phyloP scores from a whole-genome alignment of 1,140 invertebrate species.

The Lordiphosa clarofinis region DNA sequence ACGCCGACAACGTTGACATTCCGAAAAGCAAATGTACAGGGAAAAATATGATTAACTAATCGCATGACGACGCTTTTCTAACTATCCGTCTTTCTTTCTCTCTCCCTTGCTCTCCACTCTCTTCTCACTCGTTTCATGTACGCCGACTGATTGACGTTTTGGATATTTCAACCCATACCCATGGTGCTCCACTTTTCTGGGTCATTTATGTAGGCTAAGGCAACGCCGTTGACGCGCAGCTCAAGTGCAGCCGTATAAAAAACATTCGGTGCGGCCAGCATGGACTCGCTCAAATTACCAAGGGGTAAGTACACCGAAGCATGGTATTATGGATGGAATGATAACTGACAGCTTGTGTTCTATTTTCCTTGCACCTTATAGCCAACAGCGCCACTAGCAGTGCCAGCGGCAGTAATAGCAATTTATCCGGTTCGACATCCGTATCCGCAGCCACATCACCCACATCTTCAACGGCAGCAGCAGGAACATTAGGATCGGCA shows the following conservation, averaged over 20 bases:
- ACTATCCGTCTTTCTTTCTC: constrained; percentile 14
- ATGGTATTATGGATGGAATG: neutral
- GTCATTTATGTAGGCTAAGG: constrained; percentile 55
- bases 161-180: constrained; percentile 17
- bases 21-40: constrained; percentile 20
- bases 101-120: constrained; percentile 5
- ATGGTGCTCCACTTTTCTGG: constrained; percentile 40
- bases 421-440: constrained; percentile 52
- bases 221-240: constrained; percentile 42
- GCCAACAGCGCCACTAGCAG: constrained; percentile 55
- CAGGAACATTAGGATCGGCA: constrained; percentile 7
- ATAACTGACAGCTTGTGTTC: neutral
- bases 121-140: constrained; percentile 45
- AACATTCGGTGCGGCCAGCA: constrained; percentile 45
- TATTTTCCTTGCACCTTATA: constrained; percentile 2
- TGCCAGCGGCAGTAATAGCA: constrained; percentile 64
- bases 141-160: constrained; percentile 59
- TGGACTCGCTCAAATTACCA: constrained; percentile 77
- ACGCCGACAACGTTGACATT: constrained; percentile 47
- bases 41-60: constrained; percentile 66
- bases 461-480: constrained; percentile 42
- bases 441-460: constrained; percentile 55
- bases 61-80: constrained; percentile 34
- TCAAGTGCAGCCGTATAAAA: constrained; percentile 67
- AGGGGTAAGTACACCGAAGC: constrained; percentile 42